A percentile compares a stretch with the other conserved stretches of the same genome.
phyloP scores from a whole-genome alignment of 30 jellyfish, hydroid and myxozoan genomes.

The Aurelia aurita complex sp. Pacific region DNA sequence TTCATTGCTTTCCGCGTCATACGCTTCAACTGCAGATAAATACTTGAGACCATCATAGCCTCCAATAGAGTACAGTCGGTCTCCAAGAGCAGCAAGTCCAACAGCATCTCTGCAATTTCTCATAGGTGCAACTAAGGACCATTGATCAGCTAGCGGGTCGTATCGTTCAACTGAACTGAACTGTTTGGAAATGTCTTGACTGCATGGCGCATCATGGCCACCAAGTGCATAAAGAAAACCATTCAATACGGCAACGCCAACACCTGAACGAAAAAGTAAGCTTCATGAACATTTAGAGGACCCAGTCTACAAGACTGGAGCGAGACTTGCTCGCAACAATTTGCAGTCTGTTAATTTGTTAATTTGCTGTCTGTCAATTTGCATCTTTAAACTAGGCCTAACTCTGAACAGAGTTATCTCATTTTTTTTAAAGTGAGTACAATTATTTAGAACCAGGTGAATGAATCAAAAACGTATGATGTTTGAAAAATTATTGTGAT shows the following conservation, averaged over 20 bases:
- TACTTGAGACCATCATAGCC: slow-evolving; percentile 94
- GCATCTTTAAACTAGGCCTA: too few relatives aligned
- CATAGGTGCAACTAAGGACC: slow-evolving; percentile 94
- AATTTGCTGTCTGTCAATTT: too few relatives aligned
- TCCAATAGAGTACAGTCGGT: slow-evolving; percentile 89
- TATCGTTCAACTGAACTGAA: slow-evolving; percentile 91
- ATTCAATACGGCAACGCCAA: slow-evolving; percentile 94
- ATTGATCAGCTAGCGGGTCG: slow-evolving; percentile 90
- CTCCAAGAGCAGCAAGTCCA: slow-evolving; percentile 96
- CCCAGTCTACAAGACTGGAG: too few relatives aligned
- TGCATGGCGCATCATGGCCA: slow-evolving; percentile 95
- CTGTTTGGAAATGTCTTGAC: slow-evolving; percentile 87
- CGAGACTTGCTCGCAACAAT: too few relatives aligned
- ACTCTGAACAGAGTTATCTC: too few relatives aligned
- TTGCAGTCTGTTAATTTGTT: too few relatives aligned
- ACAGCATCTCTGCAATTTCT: slow-evolving; percentile 96
- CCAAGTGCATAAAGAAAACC: slow-evolving; percentile 96
- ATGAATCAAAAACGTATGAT: too few relatives aligned
- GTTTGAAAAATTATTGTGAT: too few relatives aligned
- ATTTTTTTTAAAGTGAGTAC: too few relatives aligned
- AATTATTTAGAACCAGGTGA: too few relatives aligned
- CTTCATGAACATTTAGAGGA: too few relatives aligned
- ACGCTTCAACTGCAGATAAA: slow-evolving; percentile 95
- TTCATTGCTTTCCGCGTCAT: slow-evolving; percentile 88
- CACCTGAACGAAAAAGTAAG: slow-evolving; percentile 52